Evolutionary conservation across 1,140 invertebrate species (phyloP), one percentile per base, ranked within the genome.

Genomic region (Leptinotarsa defecta): DNA sequence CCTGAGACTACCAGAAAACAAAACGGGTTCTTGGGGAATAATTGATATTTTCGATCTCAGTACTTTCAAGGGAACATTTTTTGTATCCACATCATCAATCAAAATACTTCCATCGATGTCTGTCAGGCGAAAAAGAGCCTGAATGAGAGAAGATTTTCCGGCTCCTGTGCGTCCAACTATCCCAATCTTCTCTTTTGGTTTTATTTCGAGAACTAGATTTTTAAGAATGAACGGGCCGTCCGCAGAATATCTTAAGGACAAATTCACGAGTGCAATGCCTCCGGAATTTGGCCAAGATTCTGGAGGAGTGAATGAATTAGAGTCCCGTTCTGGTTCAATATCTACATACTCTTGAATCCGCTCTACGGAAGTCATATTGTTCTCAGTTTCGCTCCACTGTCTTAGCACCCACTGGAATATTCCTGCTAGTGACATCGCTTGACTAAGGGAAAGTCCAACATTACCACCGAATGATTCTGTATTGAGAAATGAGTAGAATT

Each of bases 391-490:
- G 0, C 93, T 92, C 76, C 91, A 93, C 83, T 94, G 93, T 61
- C 94, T 85, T 86, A 95, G 92, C 49, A 91, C 92, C 93, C 93
- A 95, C 85, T 95, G 93, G 84, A 94, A 92, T 89, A 93, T 91
- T 13, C 93, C 93, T 15, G 92, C 93, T 77, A 95, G 86, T 2
- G 90, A 89, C 85, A 95, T 91, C 2, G 92, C 91, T 81, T 94
- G 93, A 1, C 93, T 93, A 68, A 95, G 91, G 8, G 92, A 92
- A 77, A 96, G 82, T 68, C 94, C 94, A 68, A 94, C 92, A 81
- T 92, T 89, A 20, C 93, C 92, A 64, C 85, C 86, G 71, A 82
- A 84, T 73, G 81, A 85, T 27, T 86, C 87, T 87, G 76, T 17
- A 81, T 48, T 8, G 4, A 22, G 61, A 72, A 43, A 43, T 43